phyloP scores from a whole-genome alignment of 1,140 invertebrate genomes.

The Periplaneta americana region DNA sequence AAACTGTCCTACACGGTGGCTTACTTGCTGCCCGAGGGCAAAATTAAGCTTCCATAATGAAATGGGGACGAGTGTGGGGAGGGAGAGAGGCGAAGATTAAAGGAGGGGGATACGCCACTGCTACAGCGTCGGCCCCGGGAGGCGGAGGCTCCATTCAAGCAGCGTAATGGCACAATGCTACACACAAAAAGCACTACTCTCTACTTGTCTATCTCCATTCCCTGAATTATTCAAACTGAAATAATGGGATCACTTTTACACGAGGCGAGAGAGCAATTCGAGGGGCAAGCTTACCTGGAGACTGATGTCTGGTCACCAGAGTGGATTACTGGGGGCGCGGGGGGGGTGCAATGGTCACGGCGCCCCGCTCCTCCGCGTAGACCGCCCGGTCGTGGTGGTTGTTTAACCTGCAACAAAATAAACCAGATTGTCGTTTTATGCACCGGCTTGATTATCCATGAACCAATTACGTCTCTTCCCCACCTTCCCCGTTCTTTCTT shows the following conservation, averaged over 20 bases:
- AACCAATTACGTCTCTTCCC: not conserved
- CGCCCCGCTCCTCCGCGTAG: not conserved
- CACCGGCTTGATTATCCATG: not conserved
- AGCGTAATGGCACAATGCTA: not conserved
- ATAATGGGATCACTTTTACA: conserved; percentile 16
- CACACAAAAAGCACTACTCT: conserved; percentile 2
- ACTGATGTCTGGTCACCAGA: not conserved
- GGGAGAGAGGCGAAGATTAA: too few species aligned
- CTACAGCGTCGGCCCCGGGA: not conserved
- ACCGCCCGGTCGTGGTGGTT: not conserved
- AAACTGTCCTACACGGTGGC: too few species aligned
- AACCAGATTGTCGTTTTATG: not conserved
- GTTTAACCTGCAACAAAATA: not conserved
- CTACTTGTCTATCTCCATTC: not conserved
- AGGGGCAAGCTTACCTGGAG: not conserved
- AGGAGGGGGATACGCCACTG: not conserved
- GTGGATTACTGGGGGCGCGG: not conserved
- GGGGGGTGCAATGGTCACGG: not conserved
- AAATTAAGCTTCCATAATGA: too few species aligned
- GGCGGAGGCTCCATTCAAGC: not conserved
- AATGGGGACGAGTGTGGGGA: too few species aligned
- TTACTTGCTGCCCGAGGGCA: too few species aligned
- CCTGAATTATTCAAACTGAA: conserved; percentile 19
- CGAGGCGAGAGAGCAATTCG: not conserved
- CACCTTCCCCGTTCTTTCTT: too few species aligned